Conservation (phyloP, 2,888 invertebrate genomes). For the Merodon equestris region DNA sequence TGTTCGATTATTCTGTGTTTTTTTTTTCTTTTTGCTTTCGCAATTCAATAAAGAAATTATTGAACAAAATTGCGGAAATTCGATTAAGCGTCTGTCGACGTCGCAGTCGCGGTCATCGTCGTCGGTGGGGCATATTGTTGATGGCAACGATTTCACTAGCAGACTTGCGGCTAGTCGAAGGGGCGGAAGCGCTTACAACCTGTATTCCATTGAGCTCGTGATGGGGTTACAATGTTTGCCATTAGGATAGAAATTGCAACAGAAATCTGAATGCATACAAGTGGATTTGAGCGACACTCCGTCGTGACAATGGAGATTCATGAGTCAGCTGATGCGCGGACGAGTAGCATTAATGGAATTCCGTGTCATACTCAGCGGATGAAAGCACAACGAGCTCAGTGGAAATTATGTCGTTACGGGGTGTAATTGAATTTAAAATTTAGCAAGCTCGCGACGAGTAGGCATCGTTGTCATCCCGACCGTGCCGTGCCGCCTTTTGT, state of each 20-base stretch:
- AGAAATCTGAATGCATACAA: too few relatives aligned
- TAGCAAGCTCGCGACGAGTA: constrained; percentile 62
- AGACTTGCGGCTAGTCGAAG: too few relatives aligned
- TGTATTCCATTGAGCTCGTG: not conserved
- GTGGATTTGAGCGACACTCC: too few relatives aligned
- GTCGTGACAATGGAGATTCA: too few relatives aligned
- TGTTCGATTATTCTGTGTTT: constrained; percentile 74
- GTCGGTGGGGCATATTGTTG: constrained; percentile 27
- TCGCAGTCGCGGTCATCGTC: constrained; percentile 22
- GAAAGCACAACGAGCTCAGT: constrained; percentile 64
- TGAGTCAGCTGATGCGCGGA: too few relatives aligned
- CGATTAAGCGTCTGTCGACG: constrained; percentile 58
- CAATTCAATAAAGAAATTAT: constrained; percentile 70
- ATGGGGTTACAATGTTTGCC: constrained; percentile 1
- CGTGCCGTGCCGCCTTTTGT: constrained; percentile 20
- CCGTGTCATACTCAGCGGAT: constrained; percentile 66
- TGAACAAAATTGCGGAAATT: constrained; percentile 71
- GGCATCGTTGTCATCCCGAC: constrained; percentile 54
- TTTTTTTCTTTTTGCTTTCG: constrained; percentile 52
- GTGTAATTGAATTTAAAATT: constrained; percentile 69
- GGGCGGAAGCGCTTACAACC: not conserved
- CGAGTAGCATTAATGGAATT: constrained; percentile 59
- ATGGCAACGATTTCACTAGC: constrained; percentile 7
- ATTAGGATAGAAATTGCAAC: not conserved
- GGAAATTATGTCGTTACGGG: constrained; percentile 67